Conservation (phyloP, 1,140 invertebrate species). For the Homalodisca vitripennis region DNA sequence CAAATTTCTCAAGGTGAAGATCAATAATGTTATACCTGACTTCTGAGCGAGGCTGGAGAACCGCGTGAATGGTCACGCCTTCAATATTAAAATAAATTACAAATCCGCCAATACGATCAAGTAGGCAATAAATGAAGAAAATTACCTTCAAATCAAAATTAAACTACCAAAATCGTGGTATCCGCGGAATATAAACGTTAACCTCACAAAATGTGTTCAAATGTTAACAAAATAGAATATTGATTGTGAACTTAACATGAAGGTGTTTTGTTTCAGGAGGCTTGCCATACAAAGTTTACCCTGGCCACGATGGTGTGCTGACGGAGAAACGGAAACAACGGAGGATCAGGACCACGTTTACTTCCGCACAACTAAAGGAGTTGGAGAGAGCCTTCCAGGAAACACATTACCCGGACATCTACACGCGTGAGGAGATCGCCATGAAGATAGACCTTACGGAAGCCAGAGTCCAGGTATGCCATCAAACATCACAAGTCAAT, state of each 20-base stretch:
- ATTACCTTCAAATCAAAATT: no score
- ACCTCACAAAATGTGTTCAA: no score
- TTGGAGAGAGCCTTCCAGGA: slow-evolving; percentile 95
- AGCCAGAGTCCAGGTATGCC: slow-evolving; percentile 92
- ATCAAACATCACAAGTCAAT: background rate
- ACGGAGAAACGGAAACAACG: slow-evolving; percentile 91
- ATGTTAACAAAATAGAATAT: background rate
- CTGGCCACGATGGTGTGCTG: slow-evolving; percentile 76
- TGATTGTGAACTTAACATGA: background rate
- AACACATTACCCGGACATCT: slow-evolving; percentile 99
- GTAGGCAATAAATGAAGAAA: no score
- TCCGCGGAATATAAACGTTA: no score
- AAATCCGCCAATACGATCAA: no score
- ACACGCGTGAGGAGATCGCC: slow-evolving; percentile 97
- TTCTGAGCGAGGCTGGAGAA: no score
- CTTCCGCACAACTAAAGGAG: slow-evolving; percentile 94
- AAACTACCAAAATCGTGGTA: no score
- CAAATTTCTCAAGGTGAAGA: no score
- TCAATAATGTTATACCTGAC: no score
- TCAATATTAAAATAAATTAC: no score
- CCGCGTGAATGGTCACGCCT: no score
- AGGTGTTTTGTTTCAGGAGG: slow-evolving; percentile 58
- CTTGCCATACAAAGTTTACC: slow-evolving; percentile 84
- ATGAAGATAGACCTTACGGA: slow-evolving; percentile 98
- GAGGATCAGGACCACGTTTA: slow-evolving; percentile 94